Evolutionary conservation across 2,113 vertebrate genomes (phyloP), one percentile per base, ranked within the genome.

Genomic region (Nannobrachium achirus): DNA sequence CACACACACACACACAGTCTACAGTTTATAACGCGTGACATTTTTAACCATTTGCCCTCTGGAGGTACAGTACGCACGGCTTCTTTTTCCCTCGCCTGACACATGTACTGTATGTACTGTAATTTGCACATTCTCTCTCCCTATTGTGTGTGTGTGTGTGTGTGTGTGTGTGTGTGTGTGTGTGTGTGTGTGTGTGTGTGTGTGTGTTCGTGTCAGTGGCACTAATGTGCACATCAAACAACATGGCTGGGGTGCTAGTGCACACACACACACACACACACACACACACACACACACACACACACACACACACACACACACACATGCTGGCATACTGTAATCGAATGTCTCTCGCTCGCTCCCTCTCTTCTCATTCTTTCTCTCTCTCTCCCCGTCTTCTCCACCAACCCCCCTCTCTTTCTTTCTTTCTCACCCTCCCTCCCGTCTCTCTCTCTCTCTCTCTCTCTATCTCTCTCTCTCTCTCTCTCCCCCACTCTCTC

Each of bases 221-320:
- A 81, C 85, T 90, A 84, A 88, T 66, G 83, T 79, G 88, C 75
- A 62, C 82, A 81, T 75, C 77, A 70, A 86, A 80, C 78, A 82
- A 85, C 86, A 74, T 79, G 78, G 82, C 79, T 84, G 86, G 86
- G 78, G 76, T 71, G 68, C 85, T 61, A 81, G 86, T 87, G 86
- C 88, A 82, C 83, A 48, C 10, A 70, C 73, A 76, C 46, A 71
- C 80, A 49, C 80, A 66, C 74, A 55, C 52, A 25, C 25, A 25
- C 25, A 25, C 25, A 25, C 25, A 71, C 66, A 25, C 25, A 25
- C 25, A 25, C 25, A 25, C 25, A 25, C 25, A 25, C 25, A 25
- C 25, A 25, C 25, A 25, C 25, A 25, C 25, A 25, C 25, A 25
- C 25, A 25, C 25, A 25, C 25, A 25, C 25, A 25, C 25, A 25